A percentile compares a stretch with the other conserved stretches of the same genome.
Conservation (phyloP, 2,888 invertebrate species). For the Caenorhabditis wallacei region DNA sequence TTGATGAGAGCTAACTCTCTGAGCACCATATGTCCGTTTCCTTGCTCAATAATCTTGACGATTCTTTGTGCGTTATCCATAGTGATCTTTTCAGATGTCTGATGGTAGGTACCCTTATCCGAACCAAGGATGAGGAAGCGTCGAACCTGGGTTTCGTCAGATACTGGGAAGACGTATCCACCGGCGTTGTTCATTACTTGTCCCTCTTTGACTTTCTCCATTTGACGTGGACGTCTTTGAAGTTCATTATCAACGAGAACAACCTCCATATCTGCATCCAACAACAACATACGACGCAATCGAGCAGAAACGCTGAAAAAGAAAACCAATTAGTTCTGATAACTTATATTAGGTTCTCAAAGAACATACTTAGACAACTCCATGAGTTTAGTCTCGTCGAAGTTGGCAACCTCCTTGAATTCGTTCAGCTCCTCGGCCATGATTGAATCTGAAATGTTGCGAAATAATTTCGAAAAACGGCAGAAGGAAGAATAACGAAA, state of each 20-base stretch:
- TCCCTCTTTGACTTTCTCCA: slow-evolving; percentile 73
- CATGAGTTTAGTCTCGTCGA: slow-evolving; percentile 23
- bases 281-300: slow-evolving; percentile 18
- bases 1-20: slow-evolving; percentile 82
- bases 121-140: slow-evolving; percentile 84
- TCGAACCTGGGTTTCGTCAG: slow-evolving; percentile 82
- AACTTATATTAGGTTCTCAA: not conserved
- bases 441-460: slow-evolving; percentile 37
- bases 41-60: slow-evolving; percentile 81
- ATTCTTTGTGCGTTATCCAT: slow-evolving; percentile 82
- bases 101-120: slow-evolving; percentile 83
- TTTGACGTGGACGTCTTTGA: slow-evolving; percentile 68
- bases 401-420: slow-evolving; percentile 21
- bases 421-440: slow-evolving; percentile 55
- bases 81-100: slow-evolving; percentile 80
- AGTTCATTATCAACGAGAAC: slow-evolving; percentile 33
- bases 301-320: slow-evolving; percentile 37
- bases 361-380: slow-evolving; percentile 37
- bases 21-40: slow-evolving; percentile 83
- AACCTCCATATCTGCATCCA: slow-evolving; percentile 25
- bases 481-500: slow-evolving; percentile 5
- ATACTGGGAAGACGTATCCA: slow-evolving; percentile 83
- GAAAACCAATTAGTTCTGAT: not conserved
- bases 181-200: slow-evolving; percentile 80
- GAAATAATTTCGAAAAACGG: slow-evolving; percentile 17